phyloP scores from a whole-genome alignment of 2,113 vertebrate genomes.

The Prunella fulvescens region DNA sequence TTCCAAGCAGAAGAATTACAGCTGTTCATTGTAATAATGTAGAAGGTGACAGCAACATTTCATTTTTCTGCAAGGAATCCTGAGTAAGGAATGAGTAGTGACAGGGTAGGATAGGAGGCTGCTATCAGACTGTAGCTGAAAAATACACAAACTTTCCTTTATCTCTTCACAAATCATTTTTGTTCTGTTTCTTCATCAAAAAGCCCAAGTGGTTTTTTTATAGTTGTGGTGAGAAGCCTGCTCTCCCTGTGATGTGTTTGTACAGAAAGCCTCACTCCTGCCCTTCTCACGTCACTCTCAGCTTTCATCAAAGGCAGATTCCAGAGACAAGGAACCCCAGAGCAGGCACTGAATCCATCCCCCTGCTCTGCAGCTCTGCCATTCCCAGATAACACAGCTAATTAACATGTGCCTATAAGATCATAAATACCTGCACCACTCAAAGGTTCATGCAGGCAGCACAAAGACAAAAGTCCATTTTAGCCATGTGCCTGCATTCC shows the following conservation, averaged over 20 bases:
- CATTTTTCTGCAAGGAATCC: neutral
- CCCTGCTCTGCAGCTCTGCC: neutral
- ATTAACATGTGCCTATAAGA: neutral
- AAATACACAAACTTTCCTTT: neutral
- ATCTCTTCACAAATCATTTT: neutral
- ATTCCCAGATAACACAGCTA: neutral
- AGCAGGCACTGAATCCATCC: neutral
- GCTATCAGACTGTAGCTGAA: neutral
- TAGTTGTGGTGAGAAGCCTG: neutral
- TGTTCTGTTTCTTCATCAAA: neutral
- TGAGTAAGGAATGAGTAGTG: neutral
- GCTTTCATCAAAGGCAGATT: neutral
- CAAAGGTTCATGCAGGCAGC: neutral
- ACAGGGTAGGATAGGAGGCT: neutral
- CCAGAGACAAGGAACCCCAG: neutral
- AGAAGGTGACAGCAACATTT: neutral
- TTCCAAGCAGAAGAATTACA: neutral
- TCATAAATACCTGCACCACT: neutral
- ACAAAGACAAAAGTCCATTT: neutral
- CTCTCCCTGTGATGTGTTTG: neutral
- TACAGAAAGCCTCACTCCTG: neutral
- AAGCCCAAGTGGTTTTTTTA: neutral
- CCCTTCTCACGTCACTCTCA: rapidly evolving
- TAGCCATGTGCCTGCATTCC: neutral
- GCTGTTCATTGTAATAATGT: neutral